Conservation (phyloP, 2,888 invertebrate species). For the Leistus spinibarbis region DNA sequence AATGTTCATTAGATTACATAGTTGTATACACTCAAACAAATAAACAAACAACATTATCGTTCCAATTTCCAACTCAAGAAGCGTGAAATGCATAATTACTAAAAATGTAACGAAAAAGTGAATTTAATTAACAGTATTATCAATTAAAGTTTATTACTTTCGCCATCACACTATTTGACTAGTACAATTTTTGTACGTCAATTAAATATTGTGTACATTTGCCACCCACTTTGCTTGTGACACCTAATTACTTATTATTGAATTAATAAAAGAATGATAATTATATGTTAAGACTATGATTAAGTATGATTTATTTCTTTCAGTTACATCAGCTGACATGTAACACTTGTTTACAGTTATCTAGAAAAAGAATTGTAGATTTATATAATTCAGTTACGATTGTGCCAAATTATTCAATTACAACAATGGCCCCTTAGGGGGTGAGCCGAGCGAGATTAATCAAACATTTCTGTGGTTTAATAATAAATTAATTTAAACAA, state of each 20-base stretch:
- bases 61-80: slow-evolving; percentile 18
- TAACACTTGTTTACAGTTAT: not conserved
- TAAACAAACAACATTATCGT: not conserved
- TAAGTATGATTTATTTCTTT: not conserved
- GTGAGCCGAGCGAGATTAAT: too few species aligned
- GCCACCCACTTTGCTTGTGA: slow-evolving; percentile 27
- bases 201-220: not conserved
- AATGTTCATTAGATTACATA: slow-evolving; percentile 5
- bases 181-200: not conserved
- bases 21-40: not conserved
- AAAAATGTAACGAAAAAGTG: slow-evolving; percentile 26
- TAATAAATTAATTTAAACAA: too few species aligned
- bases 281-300: slow-evolving; percentile 1
- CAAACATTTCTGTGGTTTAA: too few species aligned
- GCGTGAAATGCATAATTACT: slow-evolving; percentile 36
- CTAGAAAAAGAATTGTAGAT: not conserved
- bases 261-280: slow-evolving; percentile 26
- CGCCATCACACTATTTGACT: not conserved
- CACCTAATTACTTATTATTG: slow-evolving; percentile 24
- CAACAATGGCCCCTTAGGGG: too few species aligned
- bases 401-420: too few species aligned
- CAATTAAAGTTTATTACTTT: slow-evolving; percentile 20
- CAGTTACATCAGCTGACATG: not conserved
- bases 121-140: slow-evolving; percentile 30
- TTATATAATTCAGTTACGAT: not conserved